Base-by-base conservation (phyloP, 2,113 vertebrate species). In the Oreotrochilus melanogaster region DNA sequence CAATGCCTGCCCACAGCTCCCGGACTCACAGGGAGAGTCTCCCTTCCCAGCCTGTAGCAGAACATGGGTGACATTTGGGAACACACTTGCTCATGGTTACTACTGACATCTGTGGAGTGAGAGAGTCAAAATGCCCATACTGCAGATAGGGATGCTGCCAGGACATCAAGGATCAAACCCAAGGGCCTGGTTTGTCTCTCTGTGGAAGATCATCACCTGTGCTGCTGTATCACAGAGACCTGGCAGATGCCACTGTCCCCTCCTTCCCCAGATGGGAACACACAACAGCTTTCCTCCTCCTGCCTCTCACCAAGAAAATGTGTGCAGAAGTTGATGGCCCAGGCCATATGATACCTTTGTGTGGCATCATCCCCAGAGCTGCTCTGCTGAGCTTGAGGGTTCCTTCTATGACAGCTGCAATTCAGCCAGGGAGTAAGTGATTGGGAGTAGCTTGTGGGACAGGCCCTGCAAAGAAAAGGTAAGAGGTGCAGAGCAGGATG, bases 391-490 rank as follows among this genome's bases (percentile, higher is more conserved):
- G 51, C 35, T 51, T 51, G 47, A 90, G 48, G 53, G 30, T 24
- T 90, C 67, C 72, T 65, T 78, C 72, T 84, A 79, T 61, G 57
- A 94, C 88, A 39, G 64, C n/a, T 53, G 24, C 30, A 61, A 50
- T 66, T 87, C 62, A 84, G 45, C 37, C 17, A 27, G 60, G 31
- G 51, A 87, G 16, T 17, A 79, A 66, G 30, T 48, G 58, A 74
- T 3, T 71, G 17, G 58, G 61, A 95, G 73, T 50, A 93, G 83
- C 42, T 37, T 78, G 54, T 84, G 56, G 78, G 43, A 72, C 33
- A 16, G 39, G 58, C 57, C 69, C 84, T 66, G 78, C 66, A 35
- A 81, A 76, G 60, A 87, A 84, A 82, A 79, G 7, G 22, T 70
- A 78, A 80, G 39, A 92, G 37, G 56, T 24, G 70, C 45, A 69